Evolutionary conservation across 1,140 invertebrate genomes (phyloP).

Genomic region (Leptopilina boulardi): DNA sequence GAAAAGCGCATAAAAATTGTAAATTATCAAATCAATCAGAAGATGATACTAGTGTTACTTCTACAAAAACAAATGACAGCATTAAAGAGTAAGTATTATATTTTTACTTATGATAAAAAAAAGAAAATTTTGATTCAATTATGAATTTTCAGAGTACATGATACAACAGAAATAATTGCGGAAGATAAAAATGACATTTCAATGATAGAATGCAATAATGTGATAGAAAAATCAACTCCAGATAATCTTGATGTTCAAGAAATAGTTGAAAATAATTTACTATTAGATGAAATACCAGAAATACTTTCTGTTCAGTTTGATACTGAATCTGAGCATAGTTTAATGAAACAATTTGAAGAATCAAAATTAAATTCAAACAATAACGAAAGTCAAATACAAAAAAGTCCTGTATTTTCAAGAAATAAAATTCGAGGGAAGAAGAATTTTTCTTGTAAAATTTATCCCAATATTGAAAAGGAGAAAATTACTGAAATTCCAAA

Average conservation of each 20-base stretch:
- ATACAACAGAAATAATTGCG: background rate
- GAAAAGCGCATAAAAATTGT: background rate
- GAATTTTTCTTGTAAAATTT: background rate
- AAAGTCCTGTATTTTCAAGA: constrained; percentile 48
- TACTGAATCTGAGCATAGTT: constrained; percentile 39
- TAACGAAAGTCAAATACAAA: constrained; percentile 10
- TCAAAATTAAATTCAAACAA: background rate
- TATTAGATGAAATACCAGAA: constrained; percentile 35
- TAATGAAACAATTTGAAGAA: background rate
- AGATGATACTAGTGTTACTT: background rate
- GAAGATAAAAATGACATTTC: background rate
- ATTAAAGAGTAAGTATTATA: background rate
- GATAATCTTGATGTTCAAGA: background rate
- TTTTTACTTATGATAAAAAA: background rate
- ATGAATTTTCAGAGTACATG: background rate
- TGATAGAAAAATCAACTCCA: constrained; percentile 21
- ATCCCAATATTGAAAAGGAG: background rate
- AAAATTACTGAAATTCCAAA: background rate
- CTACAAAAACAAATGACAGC: background rate
- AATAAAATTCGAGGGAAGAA: constrained; percentile 23
- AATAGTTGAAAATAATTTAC: background rate
- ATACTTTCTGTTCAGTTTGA: constrained; percentile 38
- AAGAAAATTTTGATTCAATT: background rate
- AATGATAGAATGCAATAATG: background rate
- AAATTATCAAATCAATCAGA: background rate